These are phyloP conservation scores for Diorhabda carinulata DNA, from an alignment of 1,140 invertebrate genomes.

Conservation along the genomic window DNA sequence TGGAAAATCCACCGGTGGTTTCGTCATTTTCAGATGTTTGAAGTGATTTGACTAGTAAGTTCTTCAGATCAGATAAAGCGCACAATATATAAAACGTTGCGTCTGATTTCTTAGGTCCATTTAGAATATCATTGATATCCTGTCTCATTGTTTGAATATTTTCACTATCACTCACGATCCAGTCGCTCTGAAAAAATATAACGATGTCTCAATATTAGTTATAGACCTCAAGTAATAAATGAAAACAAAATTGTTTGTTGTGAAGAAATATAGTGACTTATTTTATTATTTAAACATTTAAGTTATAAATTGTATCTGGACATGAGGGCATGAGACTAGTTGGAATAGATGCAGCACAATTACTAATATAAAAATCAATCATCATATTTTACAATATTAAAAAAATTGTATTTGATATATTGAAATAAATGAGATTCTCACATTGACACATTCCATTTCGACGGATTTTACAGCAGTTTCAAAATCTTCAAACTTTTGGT, in stretches of 20 bases:
- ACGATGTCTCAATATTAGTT: too few relatives aligned
- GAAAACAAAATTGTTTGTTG: too few relatives aligned
- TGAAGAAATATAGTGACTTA: too few relatives aligned
- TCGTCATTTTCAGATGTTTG: constrained; percentile 33
- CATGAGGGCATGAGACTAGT: too few relatives aligned
- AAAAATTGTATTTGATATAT: too few relatives aligned
- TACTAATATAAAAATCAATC: too few relatives aligned
- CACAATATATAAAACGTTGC: constrained; percentile 50
- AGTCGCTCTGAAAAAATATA: constrained; percentile 45
- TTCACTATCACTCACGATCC: constrained; percentile 46
- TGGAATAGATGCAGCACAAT: too few relatives aligned
- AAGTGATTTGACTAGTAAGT: constrained; percentile 52
- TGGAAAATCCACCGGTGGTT: constrained; percentile 51
- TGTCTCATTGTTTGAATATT: constrained; percentile 44
- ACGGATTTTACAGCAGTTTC: constrained; percentile 61
- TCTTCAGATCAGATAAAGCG: constrained; percentile 60
- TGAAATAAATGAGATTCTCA: constrained; percentile 42
- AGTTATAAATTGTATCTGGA: too few relatives aligned
- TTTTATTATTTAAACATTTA: too few relatives aligned
- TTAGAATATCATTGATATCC: constrained; percentile 49
- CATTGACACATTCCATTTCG: constrained; percentile 54
- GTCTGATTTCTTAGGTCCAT: constrained; percentile 49
- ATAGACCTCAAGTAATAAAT: too few relatives aligned
- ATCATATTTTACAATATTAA: too few relatives aligned
- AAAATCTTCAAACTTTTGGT: constrained; percentile 58